These are phyloP conservation scores for Rhinopomastus cyanomelas DNA, from an alignment of 2,113 vertebrate species.

Conservation along the genomic window DNA sequence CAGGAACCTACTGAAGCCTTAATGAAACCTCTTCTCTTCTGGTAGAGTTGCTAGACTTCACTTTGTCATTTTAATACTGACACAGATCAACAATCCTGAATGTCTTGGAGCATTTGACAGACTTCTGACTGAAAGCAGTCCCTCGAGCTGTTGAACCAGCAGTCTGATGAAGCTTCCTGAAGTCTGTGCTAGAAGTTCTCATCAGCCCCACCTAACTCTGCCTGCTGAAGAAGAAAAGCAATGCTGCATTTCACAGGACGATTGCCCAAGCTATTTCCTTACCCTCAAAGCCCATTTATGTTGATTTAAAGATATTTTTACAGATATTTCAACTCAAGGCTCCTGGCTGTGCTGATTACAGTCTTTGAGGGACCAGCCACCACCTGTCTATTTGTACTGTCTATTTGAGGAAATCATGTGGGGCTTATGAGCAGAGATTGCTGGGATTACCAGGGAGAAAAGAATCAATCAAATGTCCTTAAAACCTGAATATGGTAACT, in stretches of 20 bases:
- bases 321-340: background rate
- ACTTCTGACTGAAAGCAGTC: background rate
- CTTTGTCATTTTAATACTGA: background rate
- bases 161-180: background rate
- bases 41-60: background rate
- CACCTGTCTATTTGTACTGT: background rate
- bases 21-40: background rate
- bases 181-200: background rate
- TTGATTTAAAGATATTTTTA: background rate
- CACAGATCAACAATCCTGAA: background rate
- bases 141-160: background rate
- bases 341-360: background rate
- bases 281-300: background rate
- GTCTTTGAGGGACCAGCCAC: background rate
- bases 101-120: background rate
- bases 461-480: background rate
- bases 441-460: background rate
- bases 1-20: background rate
- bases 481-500: background rate
- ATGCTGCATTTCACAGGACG: background rate
- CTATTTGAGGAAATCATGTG: background rate
- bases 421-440: background rate
- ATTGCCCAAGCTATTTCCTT: background rate
- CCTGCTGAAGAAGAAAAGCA: background rate
- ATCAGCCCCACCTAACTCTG: background rate